Conservation (phyloP, 1,140 invertebrate species). For the Caenorhabditis remanei region DNA sequence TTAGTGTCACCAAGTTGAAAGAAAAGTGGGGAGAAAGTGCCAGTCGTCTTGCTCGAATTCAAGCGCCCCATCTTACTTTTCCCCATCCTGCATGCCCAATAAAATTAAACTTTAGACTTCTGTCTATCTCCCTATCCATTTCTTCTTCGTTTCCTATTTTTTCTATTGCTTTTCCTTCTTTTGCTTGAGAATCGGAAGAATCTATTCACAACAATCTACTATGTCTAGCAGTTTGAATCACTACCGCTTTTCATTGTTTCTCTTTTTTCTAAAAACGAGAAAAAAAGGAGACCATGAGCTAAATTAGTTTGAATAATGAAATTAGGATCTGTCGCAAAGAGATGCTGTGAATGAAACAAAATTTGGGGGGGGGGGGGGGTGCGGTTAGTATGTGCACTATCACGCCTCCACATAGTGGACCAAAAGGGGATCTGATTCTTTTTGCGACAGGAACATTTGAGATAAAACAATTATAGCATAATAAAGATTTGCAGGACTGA, state of each 20-base stretch:
- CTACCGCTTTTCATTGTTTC: not conserved
- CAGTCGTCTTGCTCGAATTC: constrained; percentile 40
- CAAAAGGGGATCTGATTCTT: not conserved
- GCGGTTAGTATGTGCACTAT: not conserved
- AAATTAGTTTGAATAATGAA: constrained; percentile 28
- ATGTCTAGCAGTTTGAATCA: not conserved
- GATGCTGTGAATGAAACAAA: constrained; percentile 14
- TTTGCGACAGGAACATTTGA: not conserved
- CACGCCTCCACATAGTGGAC: not conserved
- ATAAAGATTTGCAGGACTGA: not conserved
- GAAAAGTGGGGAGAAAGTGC: not conserved
- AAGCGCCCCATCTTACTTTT: constrained; percentile 40
- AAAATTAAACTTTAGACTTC: constrained; percentile 56
- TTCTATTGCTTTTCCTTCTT: not conserved
- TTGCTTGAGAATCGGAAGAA: not conserved
- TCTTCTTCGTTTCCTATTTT: constrained; percentile 17
- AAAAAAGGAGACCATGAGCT: constrained; percentile 12
- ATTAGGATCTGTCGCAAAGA: constrained; percentile 4
- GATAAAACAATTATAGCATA: constrained; percentile 16
- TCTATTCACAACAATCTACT: not conserved
- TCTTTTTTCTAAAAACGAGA: not conserved
- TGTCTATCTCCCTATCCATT: constrained; percentile 42
- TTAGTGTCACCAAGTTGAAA: not conserved
- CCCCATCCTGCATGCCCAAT: constrained; percentile 12
- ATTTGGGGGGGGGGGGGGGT: no score